Evolutionary conservation across 2,797 vertebrate genomes (phyloP), one percentile per base, ranked within the genome.

Genomic region (Pseudomugil gertrudae): DNA sequence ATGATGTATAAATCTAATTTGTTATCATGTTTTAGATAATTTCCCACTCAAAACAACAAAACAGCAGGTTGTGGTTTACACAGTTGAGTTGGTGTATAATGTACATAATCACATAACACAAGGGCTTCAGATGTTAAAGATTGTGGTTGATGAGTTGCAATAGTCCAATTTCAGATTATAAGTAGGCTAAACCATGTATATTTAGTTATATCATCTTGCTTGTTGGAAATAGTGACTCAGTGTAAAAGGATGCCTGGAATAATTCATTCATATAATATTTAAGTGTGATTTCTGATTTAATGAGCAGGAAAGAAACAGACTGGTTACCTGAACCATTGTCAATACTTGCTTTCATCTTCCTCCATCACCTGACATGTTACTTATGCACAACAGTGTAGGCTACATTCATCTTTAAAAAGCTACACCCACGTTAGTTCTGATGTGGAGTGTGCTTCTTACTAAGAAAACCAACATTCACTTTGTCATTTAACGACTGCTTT

Each of bases 121-220:
- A 63, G 63, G 33, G 67, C 74, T 38, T 2, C 3, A 68, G 68
- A 72, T 65, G 61, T 56, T 71, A 5, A n/a, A 40, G 32, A 66
- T 76, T 60, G 35, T 19, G 29, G 57, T 17, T 4, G 15, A 1
- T 27, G 7, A 11, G 32, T 32, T 7, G 3, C 43, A 47, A 10
- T n/a, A 7, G 19, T 45, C 38, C 3, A 19, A n/a, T 45, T 45
- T 47, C n/a, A 43, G 19, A n/a, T 9, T n/a, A 43, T n/a, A 43
- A 47, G 40, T n/a, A 43, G n/a, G n/a, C 7, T 19, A 43, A 17
- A 43, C n/a, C 29, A 30, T 30, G n/a, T n/a, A n/a, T 30, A 6
- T 30, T 30, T 3, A 30, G 29, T 3, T 30, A 30, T 30, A 30
- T 30, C 3, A 30, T 50, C 10, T 61, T 23, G 26, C n/a, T 21